Evolutionary conservation across 2,888 invertebrate genomes (phyloP).

Genomic region (Entomobrya proxima): DNA sequence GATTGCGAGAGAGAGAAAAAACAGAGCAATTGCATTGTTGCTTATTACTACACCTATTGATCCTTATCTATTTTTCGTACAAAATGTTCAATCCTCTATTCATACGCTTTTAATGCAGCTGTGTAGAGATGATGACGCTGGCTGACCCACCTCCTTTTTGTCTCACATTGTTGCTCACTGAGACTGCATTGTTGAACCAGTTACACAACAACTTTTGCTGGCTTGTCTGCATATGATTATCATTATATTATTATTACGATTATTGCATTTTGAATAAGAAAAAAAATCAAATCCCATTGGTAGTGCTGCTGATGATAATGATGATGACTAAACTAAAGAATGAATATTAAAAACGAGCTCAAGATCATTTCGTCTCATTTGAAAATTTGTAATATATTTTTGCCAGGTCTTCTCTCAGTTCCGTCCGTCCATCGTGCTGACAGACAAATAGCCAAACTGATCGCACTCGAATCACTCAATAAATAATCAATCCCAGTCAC

Average conservation of each 20-base stretch:
- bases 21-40: constrained; percentile 39
- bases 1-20: not conserved
- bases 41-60: constrained; percentile 6
- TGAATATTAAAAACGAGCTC: not conserved
- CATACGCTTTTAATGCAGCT: not conserved
- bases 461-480: constrained; percentile 66
- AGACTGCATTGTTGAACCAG: constrained; percentile 26
- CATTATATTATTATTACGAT: constrained; percentile 17
- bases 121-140: not conserved
- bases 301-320: constrained; percentile 13
- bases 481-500: constrained; percentile 64
- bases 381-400: constrained; percentile 30
- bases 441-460: constrained; percentile 64
- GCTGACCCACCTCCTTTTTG: constrained; percentile 31
- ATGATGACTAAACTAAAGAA: not conserved
- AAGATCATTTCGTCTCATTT: constrained; percentile 29
- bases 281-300: constrained; percentile 17
- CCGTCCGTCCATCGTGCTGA: constrained; percentile 47
- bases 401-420: not conserved
- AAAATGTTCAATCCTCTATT: not conserved
- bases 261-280: constrained; percentile 28
- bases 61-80: constrained; percentile 2
- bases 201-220: constrained; percentile 44
- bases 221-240: constrained; percentile 28
- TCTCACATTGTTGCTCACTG: constrained; percentile 20